Conservation (phyloP, 2,888 invertebrate genomes). For the Andrena dorsata region DNA sequence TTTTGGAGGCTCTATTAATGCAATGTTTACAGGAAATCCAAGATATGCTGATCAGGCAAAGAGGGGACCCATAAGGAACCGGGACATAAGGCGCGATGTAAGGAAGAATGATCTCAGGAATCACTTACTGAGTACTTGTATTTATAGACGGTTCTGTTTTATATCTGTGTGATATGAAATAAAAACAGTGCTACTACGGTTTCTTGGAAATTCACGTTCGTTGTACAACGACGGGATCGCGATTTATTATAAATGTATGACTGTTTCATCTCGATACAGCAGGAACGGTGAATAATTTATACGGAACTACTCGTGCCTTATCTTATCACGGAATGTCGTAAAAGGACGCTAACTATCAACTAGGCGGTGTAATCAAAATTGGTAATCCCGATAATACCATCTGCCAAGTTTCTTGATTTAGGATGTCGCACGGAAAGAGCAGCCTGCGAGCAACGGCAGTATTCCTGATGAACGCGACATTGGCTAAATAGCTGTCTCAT, state of each 20-base stretch:
- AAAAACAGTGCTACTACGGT: neutral
- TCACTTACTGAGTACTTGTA: neutral
- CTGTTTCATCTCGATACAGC: neutral
- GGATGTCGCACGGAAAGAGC: neutral
- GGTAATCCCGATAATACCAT: neutral
- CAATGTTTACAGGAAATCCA: slow-evolving; percentile 60
- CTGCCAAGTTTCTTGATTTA: neutral
- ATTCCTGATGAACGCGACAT: neutral
- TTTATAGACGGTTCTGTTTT: neutral
- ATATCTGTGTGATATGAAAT: neutral
- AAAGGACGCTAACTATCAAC: neutral
- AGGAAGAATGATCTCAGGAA: neutral
- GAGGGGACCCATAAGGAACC: neutral
- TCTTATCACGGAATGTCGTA: slow-evolving; percentile 24
- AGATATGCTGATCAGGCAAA: slow-evolving; percentile 40
- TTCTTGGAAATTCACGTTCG: neutral
- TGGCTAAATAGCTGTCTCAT: no score
- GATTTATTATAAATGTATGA: neutral
- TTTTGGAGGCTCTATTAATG: neutral
- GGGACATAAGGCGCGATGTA: neutral
- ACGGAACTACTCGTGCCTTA: slow-evolving; percentile 19
- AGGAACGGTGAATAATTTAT: neutral
- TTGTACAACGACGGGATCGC: neutral
- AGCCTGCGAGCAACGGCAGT: neutral
- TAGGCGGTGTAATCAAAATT: neutral